Evolutionary conservation across 2,888 invertebrate species (phyloP).

Genomic region (Drosophila picticornis): DNA sequence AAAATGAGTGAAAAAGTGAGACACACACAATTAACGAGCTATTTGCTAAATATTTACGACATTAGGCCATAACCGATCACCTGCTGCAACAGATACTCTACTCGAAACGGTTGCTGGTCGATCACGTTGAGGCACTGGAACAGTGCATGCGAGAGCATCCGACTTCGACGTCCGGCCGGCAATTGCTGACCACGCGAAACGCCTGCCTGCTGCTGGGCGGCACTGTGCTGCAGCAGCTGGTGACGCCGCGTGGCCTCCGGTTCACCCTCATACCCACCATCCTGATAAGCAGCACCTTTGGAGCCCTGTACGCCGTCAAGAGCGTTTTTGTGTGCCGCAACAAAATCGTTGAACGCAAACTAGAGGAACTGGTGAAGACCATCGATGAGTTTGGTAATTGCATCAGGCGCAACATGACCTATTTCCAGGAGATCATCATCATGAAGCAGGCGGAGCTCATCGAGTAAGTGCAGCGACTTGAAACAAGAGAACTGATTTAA

Average conservation of each 20-base stretch:
- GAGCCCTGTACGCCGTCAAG: constrained; percentile 78
- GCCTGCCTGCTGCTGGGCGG: constrained; percentile 77
- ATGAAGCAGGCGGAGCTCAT: constrained; percentile 83
- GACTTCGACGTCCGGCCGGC: constrained; percentile 41
- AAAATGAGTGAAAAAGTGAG: constrained; percentile 14
- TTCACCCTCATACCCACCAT: constrained; percentile 77
- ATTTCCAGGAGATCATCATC: constrained; percentile 84
- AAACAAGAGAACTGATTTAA: neutral
- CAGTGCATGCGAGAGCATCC: constrained; percentile 67
- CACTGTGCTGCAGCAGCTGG: constrained; percentile 78
- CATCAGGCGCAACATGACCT: constrained; percentile 83
- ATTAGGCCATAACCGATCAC: constrained; percentile 72
- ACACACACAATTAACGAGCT: constrained; percentile 4
- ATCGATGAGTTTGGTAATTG: constrained; percentile 84
- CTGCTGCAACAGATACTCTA: constrained; percentile 81
- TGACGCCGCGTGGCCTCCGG: constrained; percentile 77
- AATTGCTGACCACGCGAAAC: constrained; percentile 76
- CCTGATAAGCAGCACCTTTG: constrained; percentile 78
- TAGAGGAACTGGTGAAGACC: constrained; percentile 81
- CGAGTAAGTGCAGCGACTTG: constrained; percentile 66
- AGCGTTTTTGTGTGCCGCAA: constrained; percentile 82
- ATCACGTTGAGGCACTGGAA: constrained; percentile 84
- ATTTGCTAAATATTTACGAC: neutral
- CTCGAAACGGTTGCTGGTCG: constrained; percentile 83
- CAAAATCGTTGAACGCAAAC: constrained; percentile 79